phyloP scores from a whole-genome alignment of 1,140 invertebrate species.

The Drosophila baimaii region DNA sequence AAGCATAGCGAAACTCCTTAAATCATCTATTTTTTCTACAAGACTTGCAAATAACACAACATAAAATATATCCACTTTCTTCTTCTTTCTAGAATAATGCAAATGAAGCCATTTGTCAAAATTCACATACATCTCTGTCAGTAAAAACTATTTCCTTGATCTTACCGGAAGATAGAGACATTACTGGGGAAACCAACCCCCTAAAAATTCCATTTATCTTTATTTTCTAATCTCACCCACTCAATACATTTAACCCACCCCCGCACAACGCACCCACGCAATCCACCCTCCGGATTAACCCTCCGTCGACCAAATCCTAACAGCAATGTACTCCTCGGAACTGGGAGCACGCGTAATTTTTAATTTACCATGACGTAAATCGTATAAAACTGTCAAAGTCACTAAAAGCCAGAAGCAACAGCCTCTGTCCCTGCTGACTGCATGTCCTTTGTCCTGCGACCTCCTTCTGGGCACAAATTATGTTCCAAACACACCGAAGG shows the following conservation, averaged over 20 bases:
- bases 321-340: conserved; percentile 9
- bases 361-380: conserved; percentile 82
- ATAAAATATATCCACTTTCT: neutral
- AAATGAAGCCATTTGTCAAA: conserved; percentile 33
- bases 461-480: conserved; percentile 63
- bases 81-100: neutral
- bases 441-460: conserved; percentile 39
- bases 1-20: neutral
- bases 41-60: neutral
- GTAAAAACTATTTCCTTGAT: conserved; percentile 37
- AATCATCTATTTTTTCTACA: no score
- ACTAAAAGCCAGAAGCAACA: conserved; percentile 80
- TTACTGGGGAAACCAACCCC: conserved; percentile 18
- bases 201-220: conserved; percentile 24
- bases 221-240: conserved; percentile 52
- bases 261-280: neutral
- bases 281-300: conserved; percentile 25
- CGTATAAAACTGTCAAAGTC: conserved; percentile 82
- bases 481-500: conserved; percentile 70
- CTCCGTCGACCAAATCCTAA: conserved; percentile 1
- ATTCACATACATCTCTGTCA: conserved; percentile 4
- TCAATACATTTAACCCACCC: conserved; percentile 14
- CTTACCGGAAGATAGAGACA: conserved; percentile 8
- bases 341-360: conserved; percentile 73
- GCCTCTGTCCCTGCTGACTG: conserved; percentile 51